Percentiles rank a stretch among this genome's conserved stretches.
phyloP scores from a whole-genome alignment of 2,113 vertebrate genomes.

The Mus pahari region DNA sequence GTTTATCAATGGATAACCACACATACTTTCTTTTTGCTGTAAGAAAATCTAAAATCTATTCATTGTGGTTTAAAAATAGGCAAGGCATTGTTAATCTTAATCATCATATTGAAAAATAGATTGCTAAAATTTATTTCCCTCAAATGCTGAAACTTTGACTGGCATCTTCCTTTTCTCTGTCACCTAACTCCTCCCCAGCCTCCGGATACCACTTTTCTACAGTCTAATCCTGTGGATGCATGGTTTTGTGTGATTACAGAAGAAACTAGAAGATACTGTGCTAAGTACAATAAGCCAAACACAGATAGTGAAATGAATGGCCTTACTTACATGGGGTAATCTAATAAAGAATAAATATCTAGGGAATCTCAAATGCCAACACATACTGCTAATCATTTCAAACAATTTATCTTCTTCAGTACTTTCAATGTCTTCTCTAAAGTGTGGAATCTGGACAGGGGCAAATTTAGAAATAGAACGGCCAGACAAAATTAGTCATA shows the following conservation, averaged over 20 bases:
- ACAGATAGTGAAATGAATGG: neutral
- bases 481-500: neutral
- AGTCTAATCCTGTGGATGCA: neutral
- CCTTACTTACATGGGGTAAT: neutral
- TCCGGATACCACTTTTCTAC: neutral
- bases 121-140: neutral
- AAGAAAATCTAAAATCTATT: neutral
- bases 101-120: neutral
- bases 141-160: neutral
- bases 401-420: neutral
- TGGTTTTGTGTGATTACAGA: neutral
- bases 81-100: neutral
- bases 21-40: neutral
- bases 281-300: neutral
- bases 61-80: neutral
- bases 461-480: neutral
- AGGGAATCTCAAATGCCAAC: neutral
- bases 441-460: neutral
- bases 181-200: neutral
- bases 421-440: neutral
- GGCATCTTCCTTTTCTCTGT: neutral
- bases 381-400: neutral
- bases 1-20: neutral
- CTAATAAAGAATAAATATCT: neutral
- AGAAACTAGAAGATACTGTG: neutral